These are phyloP conservation scores for Anas capensis DNA, from an alignment of 2,797 vertebrate species.

Conservation along the genomic window DNA sequence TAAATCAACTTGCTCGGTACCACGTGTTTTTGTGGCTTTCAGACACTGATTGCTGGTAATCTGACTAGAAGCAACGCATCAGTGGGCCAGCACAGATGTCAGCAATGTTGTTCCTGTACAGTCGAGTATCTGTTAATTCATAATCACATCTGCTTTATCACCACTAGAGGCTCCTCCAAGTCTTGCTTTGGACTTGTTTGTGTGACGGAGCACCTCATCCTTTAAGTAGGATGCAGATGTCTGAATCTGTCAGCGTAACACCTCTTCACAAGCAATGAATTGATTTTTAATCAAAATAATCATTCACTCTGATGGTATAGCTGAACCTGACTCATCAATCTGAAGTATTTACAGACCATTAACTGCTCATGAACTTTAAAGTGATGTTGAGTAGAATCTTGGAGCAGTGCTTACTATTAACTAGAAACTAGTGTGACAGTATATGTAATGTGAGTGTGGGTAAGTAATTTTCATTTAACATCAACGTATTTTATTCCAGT, in stretches of 20 bases:
- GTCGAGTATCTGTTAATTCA: background rate
- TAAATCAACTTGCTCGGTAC: background rate
- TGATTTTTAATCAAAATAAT: background rate
- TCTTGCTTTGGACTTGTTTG: background rate
- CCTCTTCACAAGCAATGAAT: background rate
- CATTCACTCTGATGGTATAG: background rate
- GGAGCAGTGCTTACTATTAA: background rate
- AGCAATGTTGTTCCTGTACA: background rate
- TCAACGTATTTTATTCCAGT: background rate
- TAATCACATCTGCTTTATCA: conserved; percentile 30
- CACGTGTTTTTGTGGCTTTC: background rate
- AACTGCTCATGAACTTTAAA: background rate
- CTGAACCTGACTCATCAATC: background rate
- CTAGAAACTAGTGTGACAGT: background rate
- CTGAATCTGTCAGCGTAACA: background rate
- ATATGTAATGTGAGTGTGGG: background rate
- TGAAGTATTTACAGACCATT: background rate
- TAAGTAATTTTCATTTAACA: background rate
- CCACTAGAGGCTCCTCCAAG: conserved; percentile 72
- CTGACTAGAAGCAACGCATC: background rate
- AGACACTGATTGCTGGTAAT: background rate
- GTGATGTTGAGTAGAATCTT: background rate
- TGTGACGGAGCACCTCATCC: background rate
- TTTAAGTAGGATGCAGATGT: background rate
- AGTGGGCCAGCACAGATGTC: background rate